Evolutionary conservation across 2,113 vertebrate genomes (phyloP), one percentile per base, ranked within the genome.

Genomic region (Egretta garzetta): DNA sequence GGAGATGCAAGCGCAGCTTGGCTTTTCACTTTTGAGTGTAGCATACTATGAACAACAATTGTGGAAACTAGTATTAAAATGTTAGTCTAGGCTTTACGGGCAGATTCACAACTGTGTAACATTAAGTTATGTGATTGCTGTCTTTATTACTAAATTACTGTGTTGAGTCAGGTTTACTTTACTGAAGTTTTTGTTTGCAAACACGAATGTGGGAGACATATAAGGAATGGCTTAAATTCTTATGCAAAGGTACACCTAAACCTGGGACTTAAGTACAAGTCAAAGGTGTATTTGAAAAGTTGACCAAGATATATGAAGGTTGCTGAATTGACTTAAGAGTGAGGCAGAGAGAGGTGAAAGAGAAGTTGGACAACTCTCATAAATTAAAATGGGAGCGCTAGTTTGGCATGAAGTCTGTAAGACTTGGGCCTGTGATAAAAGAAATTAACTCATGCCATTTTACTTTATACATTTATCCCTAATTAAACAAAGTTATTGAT

Each of bases 161-260:
- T 15, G 55, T 27, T 59, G 63, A 55, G 7, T 66, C 41, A n/a
- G 15, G 7, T 66, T 32, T 39, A 14, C 28, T 77, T 77, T 43
- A 58, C 41, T 37, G 80, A 30, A 0, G 0, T 43, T 84, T 92
- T 80, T 83, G 8, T 62, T 70, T 73, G 22, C 55, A 55, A 76
- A 50, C 0, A 1, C 30, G n/a, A 32, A 49, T 20, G 21, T 30
- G 66, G n/a, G 22, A 83, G 32, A 19, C 3, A 0, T 70, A 14
- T 22, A 24, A 70, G 27, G 33, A 68, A 60, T 49, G n/a, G 37
- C 64, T 86, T 83, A 56, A 70, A 32, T 83, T 56, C 35, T 59
- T 62, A n/a, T 10, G 4, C 37, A 28, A 0, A 17, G 14, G 5
- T 50, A 21, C 14, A 35, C 30, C 47, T 58, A 37, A 86, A 66